Base-by-base conservation (phyloP, 2,113 vertebrate genomes). In the Odobenus rosmarus region DNA sequence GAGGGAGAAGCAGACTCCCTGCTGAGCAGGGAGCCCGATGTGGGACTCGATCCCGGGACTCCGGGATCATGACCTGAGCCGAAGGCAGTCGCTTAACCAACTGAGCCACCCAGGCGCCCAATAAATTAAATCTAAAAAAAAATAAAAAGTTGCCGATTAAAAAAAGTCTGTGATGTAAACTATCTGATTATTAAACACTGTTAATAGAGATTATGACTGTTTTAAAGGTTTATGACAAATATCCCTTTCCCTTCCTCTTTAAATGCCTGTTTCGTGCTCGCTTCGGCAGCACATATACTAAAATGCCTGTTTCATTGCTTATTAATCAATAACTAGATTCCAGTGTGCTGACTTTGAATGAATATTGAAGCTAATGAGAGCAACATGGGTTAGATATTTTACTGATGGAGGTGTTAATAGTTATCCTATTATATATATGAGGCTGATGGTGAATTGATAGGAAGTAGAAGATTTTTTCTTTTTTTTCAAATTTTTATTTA, bases 181-280 rank as follows among this genome's bases (percentile, higher is more conserved):
- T 84, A 88, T 74, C 57, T 31, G 85, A 13, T 91, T 93, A 72
- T 67, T 57, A 93, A 82, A 53, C 36, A 72, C 77, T 92, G 14
- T 80, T 95, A 97, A 55, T 81, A 97, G 96, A 49, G 91, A 77
- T 86, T 96, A 84, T 96, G 53, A 36, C 28, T 95, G 12, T 61
- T 96, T 93, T 93, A 83, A 88, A 88, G 53, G 26, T 81, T 92
- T 92, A 62, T 81, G 18, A 77, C n/a, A 85, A 64, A 28, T 92
- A 74, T 42, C 80, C 15, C 59, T 84, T 69, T 59, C 14, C 7
- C n/a, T 72, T 79, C 36, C 49, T 88, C 33, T 92, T 85, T 33
- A 94, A 33, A 88, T 94, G 23, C 36, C 57, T 81, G 39, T 95
- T 89, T n/a, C n/a, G n/a, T n/a, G n/a, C n/a, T n/a, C n/a, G n/a